phyloP scores from a whole-genome alignment of 2,888 invertebrate species.

The Heteromurus nitidus region DNA sequence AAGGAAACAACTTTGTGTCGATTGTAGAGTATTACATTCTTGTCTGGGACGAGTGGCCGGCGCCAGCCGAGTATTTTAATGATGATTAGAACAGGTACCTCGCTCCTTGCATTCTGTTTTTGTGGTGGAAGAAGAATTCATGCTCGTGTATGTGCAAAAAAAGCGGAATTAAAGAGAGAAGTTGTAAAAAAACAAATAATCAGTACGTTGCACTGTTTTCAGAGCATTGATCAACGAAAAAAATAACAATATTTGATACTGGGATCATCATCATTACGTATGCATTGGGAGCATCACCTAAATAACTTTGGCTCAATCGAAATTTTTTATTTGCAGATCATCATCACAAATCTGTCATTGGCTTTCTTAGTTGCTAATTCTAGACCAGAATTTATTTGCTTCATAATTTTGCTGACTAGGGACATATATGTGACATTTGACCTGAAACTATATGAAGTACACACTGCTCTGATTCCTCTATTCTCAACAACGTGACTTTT shows the following conservation, averaged over 20 bases:
- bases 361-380: no score
- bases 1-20: neutral
- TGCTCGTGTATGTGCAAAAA: conserved; percentile 1
- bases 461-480: no score
- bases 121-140: neutral
- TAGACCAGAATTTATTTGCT: no score
- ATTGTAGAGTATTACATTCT: conserved; percentile 39
- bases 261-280: conserved; percentile 24
- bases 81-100: conserved; percentile 37
- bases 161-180: conserved; percentile 2
- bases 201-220: conserved; percentile 44
- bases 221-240: conserved; percentile 4
- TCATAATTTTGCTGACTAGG: no score
- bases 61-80: conserved; percentile 63
- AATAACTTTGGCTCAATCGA: neutral
- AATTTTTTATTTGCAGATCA: no score
- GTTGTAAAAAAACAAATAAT: conserved; percentile 30
- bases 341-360: no score
- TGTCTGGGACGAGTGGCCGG: conserved; percentile 63
- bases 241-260: conserved; percentile 11
- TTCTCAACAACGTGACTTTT: no score
- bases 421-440: no score
- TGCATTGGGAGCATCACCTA: conserved; percentile 33
- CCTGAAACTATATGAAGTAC: no score
- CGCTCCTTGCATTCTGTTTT: neutral